Percentiles rank a stretch among this genome's conserved stretches.
Evolutionary conservation across 1,140 invertebrate genomes (phyloP).

Genomic region (Zophobas morio): DNA sequence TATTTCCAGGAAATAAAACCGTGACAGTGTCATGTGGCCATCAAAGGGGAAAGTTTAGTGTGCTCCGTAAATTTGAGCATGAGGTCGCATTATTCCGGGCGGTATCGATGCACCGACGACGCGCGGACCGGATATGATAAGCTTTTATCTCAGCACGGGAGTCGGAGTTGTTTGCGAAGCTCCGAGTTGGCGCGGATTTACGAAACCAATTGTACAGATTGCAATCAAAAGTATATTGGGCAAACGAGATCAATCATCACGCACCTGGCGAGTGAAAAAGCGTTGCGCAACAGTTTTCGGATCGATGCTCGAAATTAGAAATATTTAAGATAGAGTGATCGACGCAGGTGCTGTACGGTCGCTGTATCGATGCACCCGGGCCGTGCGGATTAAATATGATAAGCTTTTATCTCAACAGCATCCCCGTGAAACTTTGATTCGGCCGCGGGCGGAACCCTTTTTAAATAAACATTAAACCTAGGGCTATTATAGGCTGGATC

Average conservation of each 20-base stretch:
- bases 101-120: not conserved
- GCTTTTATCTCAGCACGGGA: conserved; percentile 1
- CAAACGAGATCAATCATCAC: too few relatives aligned
- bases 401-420: conserved; percentile 19
- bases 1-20: conserved; percentile 20
- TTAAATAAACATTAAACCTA: conserved; percentile 43
- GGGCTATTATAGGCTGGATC: conserved; percentile 27
- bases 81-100: not conserved
- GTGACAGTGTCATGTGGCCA: not conserved
- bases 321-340: too few relatives aligned
- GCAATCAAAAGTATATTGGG: too few relatives aligned
- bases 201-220: too few relatives aligned
- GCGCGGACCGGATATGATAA: conserved; percentile 15
- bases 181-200: too few relatives aligned
- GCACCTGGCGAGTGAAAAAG: too few relatives aligned
- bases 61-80: not conserved
- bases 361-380: too few relatives aligned
- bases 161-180: too few relatives aligned
- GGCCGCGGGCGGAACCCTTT: conserved; percentile 14
- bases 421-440: conserved; percentile 9
- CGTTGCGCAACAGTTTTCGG: not conserved
- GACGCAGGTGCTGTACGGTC: too few relatives aligned
- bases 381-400: conserved; percentile 12
- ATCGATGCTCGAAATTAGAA: not conserved
- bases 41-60: conserved; percentile 1